phyloP scores from a whole-genome alignment of 2,888 invertebrate species.

The Cantharis nigra region DNA sequence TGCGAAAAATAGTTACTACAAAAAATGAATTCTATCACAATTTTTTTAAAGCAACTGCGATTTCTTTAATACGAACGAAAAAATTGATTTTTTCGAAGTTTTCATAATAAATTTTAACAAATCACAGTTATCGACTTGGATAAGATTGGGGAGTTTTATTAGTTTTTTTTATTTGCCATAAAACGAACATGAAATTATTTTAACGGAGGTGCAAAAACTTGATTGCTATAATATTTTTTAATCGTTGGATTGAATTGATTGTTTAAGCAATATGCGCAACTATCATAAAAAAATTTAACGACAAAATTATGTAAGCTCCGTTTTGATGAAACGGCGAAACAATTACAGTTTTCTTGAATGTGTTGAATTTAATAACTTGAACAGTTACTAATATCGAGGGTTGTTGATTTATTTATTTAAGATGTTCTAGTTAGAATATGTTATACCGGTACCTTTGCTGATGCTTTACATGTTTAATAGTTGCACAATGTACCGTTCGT shows the following conservation, averaged over 20 bases:
- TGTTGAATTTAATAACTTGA: not conserved
- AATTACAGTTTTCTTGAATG: not conserved
- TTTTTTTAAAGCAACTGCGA: no score
- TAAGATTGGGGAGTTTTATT: not conserved
- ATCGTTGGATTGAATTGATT: not conserved
- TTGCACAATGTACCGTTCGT: constrained; percentile 22
- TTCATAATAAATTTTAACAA: not conserved
- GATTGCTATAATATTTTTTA: not conserved
- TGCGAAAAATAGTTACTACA: no score
- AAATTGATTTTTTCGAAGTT: no score
- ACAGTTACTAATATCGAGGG: not conserved
- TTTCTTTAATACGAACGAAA: no score
- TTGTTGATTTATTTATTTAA: constrained; percentile 5
- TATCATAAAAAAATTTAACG: not conserved
- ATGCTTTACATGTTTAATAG: constrained; percentile 21
- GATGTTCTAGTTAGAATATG: constrained; percentile 22
- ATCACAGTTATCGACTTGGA: not conserved
- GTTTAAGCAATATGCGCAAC: not conserved
- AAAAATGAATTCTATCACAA: no score
- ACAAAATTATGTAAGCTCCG: not conserved
- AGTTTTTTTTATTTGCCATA: not conserved
- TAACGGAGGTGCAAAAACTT: not conserved
- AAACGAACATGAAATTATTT: not conserved
- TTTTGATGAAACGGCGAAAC: not conserved
- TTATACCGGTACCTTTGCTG: constrained; percentile 17